Evolutionary conservation across 1,140 invertebrate species (phyloP).

Genomic region (Trachymyrmex cornetzi): DNA sequence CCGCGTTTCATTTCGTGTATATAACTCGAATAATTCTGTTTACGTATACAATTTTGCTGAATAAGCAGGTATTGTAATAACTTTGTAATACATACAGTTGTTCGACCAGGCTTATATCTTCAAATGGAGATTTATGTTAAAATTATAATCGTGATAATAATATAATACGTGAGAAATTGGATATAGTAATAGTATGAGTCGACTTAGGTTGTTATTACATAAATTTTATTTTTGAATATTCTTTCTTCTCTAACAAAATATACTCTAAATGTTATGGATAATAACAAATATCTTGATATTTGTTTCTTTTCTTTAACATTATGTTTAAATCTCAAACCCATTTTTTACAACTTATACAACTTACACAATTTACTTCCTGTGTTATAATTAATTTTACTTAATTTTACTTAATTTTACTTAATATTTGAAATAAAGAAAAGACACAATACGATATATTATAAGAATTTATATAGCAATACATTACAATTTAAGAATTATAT

Average conservation of each 20-base stretch:
- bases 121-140: slow-evolving; percentile 29
- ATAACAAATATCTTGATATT: background rate
- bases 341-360: background rate
- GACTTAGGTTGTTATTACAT: background rate
- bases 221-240: slow-evolving; percentile 18
- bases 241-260: background rate
- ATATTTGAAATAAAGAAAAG: slow-evolving; percentile 3
- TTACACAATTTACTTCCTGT: background rate
- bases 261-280: background rate
- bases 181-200: background rate
- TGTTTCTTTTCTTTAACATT: background rate
- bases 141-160: slow-evolving; percentile 34
- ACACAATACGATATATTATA: background rate
- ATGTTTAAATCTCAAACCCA: background rate
- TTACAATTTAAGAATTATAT: background rate
- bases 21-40: slow-evolving; percentile 37
- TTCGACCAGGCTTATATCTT: slow-evolving; percentile 9
- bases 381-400: background rate
- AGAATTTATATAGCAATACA: slow-evolving; percentile 4
- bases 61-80: slow-evolving; percentile 20
- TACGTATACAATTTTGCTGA: slow-evolving; percentile 40
- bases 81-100: slow-evolving; percentile 1
- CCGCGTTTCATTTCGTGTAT: slow-evolving; percentile 26
- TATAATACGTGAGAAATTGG: background rate
- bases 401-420: background rate